These are phyloP conservation scores for Calephelis virginiensis DNA, from an alignment of 1,140 invertebrate genomes.

Conservation along the genomic window DNA sequence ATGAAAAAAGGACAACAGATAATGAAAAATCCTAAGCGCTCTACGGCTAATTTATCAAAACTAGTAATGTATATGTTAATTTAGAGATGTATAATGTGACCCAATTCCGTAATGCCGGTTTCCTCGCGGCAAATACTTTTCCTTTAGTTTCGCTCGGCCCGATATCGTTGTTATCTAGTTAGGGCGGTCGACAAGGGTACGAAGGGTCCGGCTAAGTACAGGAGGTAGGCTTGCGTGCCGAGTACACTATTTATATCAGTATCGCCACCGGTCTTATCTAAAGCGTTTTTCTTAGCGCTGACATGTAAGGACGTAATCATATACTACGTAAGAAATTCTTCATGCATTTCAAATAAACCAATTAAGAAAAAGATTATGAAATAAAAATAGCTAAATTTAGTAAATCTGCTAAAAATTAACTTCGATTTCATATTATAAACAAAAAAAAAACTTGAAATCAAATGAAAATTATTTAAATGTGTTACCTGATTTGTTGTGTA, in stretches of 20 bases:
- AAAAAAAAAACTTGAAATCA: too few species aligned
- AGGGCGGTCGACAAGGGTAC: conserved; percentile 64
- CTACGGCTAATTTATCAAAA: conserved; percentile 7
- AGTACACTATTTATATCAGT: conserved; percentile 58
- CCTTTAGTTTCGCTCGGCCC: conserved; percentile 63
- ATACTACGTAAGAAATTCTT: not conserved
- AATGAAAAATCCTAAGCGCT: conserved; percentile 5
- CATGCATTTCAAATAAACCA: not conserved
- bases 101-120: conserved; percentile 59
- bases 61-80: conserved; percentile 28
- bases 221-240: conserved; percentile 47
- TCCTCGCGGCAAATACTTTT: conserved; percentile 66
- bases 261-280: conserved; percentile 20
- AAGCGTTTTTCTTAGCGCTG: conserved; percentile 18
- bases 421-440: too few species aligned
- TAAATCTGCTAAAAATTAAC: too few species aligned
- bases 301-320: conserved; percentile 12
- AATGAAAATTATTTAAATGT: too few species aligned
- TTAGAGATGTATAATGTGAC: conserved; percentile 45
- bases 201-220: conserved; percentile 57
- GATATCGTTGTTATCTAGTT: conserved; percentile 74
- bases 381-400: too few species aligned
- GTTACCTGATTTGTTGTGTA: too few species aligned
- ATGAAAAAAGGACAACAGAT: not conserved
- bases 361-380: too few species aligned